These are phyloP conservation scores for Trogon surrucura DNA, from an alignment of 2,113 vertebrate genomes.

Conservation along the genomic window DNA sequence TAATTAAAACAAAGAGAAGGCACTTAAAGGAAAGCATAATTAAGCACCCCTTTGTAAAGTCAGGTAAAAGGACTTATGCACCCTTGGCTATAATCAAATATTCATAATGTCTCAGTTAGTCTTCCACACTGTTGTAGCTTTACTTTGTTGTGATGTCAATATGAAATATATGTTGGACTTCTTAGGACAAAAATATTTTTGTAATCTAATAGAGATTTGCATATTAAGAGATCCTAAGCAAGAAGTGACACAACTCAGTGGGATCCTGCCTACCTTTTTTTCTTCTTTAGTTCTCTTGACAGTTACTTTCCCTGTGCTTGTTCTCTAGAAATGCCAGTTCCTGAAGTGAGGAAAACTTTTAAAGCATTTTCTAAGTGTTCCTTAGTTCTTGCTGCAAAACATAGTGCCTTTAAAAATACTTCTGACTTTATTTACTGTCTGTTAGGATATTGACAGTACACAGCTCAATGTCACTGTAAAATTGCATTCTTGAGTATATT, in stretches of 20 bases:
- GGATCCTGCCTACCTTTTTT: background rate
- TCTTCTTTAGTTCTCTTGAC: background rate
- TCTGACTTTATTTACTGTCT: conserved; percentile 14
- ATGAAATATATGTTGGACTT: background rate
- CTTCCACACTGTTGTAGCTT: background rate
- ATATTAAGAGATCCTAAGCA: background rate
- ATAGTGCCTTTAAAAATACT: conserved; percentile 11
- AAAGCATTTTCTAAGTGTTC: background rate
- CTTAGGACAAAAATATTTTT: background rate
- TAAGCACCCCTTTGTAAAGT: background rate
- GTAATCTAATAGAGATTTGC: background rate
- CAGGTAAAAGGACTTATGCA: background rate
- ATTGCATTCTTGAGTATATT: conserved; percentile 37
- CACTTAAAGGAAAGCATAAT: background rate
- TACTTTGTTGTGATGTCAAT: background rate
- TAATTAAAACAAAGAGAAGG: background rate
- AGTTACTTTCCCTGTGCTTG: background rate
- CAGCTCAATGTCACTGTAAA: conserved; percentile 32
- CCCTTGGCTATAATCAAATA: background rate
- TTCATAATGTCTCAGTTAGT: background rate
- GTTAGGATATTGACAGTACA: background rate
- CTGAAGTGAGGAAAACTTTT: background rate
- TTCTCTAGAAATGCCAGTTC: background rate
- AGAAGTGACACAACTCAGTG: background rate
- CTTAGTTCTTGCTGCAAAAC: background rate